Evolutionary conservation across 2,888 invertebrate species (phyloP).

Genomic region (Apoderus coryli): DNA sequence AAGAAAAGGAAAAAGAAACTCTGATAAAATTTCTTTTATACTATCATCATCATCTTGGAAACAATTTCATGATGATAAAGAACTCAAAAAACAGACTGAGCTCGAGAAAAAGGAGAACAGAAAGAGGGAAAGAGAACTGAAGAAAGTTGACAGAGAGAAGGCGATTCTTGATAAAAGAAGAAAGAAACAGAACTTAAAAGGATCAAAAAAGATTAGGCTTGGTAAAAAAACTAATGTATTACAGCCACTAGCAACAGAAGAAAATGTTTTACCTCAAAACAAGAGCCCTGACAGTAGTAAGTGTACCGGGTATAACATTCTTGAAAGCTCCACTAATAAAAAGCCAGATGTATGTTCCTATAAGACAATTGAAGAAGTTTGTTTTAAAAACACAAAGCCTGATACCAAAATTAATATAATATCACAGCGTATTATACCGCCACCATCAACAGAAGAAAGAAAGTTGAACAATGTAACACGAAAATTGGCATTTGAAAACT

Average conservation of each 20-base stretch:
- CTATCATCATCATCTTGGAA: constrained; percentile 9
- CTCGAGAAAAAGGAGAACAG: constrained; percentile 7
- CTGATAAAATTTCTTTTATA: constrained; percentile 7
- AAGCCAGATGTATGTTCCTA: too few relatives aligned
- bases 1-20: constrained; percentile 7
- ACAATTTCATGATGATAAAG: constrained; percentile 9
- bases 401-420: constrained; percentile 3
- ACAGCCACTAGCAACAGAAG: neutral
- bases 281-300: too few relatives aligned
- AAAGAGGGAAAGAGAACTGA: constrained; percentile 8
- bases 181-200: constrained; percentile 4
- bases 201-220: constrained; percentile 3
- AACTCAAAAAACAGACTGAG: constrained; percentile 7
- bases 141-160: constrained; percentile 5
- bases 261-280: neutral
- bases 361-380: too few relatives aligned
- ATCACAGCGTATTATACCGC: constrained; percentile 2
- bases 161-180: constrained; percentile 7
- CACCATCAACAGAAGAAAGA: neutral
- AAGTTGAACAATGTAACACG: constrained; percentile 3
- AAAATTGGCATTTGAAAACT: constrained; percentile 5
- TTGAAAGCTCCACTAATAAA: too few relatives aligned
- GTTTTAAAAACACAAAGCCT: too few relatives aligned
- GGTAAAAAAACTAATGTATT: neutral
- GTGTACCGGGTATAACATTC: too few relatives aligned